Evolutionary conservation across 2,113 vertebrate species (phyloP).

Genomic region (Lamprotornis superbus): DNA sequence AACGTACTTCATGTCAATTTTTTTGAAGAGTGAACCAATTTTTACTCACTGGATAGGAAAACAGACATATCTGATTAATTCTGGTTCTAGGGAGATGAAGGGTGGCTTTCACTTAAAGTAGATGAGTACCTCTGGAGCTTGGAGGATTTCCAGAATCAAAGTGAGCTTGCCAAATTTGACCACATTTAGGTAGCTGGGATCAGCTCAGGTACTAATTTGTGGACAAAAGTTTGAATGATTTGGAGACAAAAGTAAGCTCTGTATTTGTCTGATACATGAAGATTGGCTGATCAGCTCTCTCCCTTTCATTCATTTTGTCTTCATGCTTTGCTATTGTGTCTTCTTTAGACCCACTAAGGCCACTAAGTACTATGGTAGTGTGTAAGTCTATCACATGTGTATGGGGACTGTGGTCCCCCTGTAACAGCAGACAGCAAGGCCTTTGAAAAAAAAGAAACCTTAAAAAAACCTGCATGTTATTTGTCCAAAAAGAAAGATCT

Average conservation of each 20-base stretch:
- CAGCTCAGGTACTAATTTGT: neutral
- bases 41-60: neutral
- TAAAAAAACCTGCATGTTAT: neutral
- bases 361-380: neutral
- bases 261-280: neutral
- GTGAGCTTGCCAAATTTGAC: neutral
- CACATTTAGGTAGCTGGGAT: neutral
- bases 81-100: neutral
- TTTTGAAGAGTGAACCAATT: neutral
- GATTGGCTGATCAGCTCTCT: neutral
- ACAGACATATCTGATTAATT: neutral
- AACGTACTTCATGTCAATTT: neutral
- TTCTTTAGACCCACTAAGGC: neutral
- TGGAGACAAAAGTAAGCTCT: neutral
- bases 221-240: neutral
- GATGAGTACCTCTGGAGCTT: neutral
- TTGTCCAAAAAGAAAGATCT: neutral
- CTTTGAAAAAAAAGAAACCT: neutral
- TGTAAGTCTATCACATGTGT: neutral
- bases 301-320: neutral
- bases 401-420: neutral
- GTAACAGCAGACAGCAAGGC: neutral
- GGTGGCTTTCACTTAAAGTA: neutral
- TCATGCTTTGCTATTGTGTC: neutral
- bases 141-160: neutral